Percentiles rank a stretch among this genome's conserved stretches.
Conservation (phyloP, 2,888 invertebrate species). For the Neoaliturus tenellus region DNA sequence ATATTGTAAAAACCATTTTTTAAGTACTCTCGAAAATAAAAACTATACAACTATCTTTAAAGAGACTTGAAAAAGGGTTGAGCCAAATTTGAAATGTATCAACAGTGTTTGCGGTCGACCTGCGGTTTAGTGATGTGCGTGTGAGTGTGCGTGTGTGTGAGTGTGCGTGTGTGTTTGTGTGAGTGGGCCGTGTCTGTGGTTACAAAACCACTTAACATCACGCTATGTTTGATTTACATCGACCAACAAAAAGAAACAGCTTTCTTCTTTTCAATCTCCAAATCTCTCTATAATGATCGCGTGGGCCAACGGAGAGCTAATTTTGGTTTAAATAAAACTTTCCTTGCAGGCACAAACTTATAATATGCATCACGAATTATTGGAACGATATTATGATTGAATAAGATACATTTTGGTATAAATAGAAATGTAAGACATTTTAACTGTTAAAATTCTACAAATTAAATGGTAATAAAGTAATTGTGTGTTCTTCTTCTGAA, state of each 20-base stretch:
- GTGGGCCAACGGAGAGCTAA: neutral
- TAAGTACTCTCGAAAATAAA: too few relatives aligned
- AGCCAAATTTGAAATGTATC: neutral
- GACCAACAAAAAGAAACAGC: constrained; percentile 14
- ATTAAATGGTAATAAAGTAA: too few relatives aligned
- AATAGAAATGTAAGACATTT: too few relatives aligned
- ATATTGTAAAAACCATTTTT: too few relatives aligned
- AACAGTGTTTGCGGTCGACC: neutral
- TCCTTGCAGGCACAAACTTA: neutral
- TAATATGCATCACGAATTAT: too few relatives aligned
- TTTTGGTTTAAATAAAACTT: neutral
- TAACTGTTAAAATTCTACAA: too few relatives aligned
- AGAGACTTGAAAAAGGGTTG: neutral
- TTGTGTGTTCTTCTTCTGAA: too few relatives aligned
- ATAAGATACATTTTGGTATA: too few relatives aligned
- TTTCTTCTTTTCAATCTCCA: constrained; percentile 23
- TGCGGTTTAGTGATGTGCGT: neutral
- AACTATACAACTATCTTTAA: too few relatives aligned
- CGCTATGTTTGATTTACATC: constrained; percentile 36
- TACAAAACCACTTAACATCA: neutral
- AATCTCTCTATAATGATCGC: neutral
- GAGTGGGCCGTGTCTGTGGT: neutral
- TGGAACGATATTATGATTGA: too few relatives aligned
- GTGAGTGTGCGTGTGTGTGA: neutral
- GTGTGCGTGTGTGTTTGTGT: neutral